phyloP scores from a whole-genome alignment of 2,113 vertebrate species.

The Oreochromis niloticus region DNA sequence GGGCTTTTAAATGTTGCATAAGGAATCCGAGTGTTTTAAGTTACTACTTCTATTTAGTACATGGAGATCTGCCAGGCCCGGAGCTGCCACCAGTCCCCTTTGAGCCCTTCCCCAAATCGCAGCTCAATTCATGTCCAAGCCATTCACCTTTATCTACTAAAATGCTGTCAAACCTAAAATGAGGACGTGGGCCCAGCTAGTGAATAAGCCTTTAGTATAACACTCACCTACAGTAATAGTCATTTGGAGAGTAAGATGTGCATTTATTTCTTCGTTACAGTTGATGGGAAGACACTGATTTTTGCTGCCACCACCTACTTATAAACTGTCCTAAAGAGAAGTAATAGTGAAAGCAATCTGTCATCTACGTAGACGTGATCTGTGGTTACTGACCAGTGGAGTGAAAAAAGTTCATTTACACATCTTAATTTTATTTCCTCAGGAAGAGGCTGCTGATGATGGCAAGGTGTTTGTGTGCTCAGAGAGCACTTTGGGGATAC shows the following conservation, averaged over 20 bases:
- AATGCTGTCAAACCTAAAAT: neutral
- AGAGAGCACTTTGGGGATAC: neutral
- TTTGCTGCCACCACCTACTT: neutral
- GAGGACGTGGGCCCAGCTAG: no score
- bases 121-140: neutral
- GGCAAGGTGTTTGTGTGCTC: neutral
- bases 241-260: no score
- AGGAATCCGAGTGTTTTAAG: neutral
- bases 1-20: neutral
- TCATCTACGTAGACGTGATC: neutral
- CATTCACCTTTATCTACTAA: neutral
- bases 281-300: fast-evolving
- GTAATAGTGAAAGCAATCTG: neutral
- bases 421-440: neutral
- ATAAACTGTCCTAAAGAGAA: neutral
- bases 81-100: neutral
- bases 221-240: no score
- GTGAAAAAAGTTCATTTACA: neutral
- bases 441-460: neutral
- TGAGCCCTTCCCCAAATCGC: fast-evolving
- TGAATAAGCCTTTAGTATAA: no score
- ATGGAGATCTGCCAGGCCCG: neutral
- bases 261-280: fast-evolving
- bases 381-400: neutral
- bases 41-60: neutral